Evolutionary conservation across 2,113 vertebrate species (phyloP).

Genomic region (Tragulus kanchil): DNA sequence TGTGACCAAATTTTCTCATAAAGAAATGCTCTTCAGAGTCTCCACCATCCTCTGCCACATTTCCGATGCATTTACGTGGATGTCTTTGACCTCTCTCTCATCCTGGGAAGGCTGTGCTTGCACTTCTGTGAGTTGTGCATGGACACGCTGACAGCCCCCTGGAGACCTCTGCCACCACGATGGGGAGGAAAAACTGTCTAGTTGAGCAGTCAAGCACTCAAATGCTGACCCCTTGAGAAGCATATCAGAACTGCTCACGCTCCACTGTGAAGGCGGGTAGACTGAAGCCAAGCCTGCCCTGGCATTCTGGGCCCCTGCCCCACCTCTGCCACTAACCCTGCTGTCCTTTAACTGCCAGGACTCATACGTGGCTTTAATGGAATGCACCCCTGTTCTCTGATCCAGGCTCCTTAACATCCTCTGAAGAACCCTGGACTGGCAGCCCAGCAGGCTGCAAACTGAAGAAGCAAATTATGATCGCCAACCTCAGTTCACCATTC

Average conservation of each 20-base stretch:
- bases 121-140: neutral
- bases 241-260: neutral
- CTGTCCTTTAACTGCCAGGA: neutral
- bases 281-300: neutral
- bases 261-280: neutral
- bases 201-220: neutral
- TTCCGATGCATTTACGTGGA: neutral
- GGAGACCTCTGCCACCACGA: neutral
- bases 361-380: fast-evolving
- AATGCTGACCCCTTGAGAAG: neutral
- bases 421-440: neutral
- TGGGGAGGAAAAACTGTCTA: neutral
- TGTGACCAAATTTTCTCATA: neutral
- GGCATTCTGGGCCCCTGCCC: too few relatives aligned
- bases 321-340: neutral
- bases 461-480: neutral
- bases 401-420: neutral
- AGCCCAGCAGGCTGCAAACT: neutral
- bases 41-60: neutral
- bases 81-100: neutral
- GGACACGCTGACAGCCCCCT: neutral
- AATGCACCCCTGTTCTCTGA: neutral
- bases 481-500: neutral
- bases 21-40: neutral
- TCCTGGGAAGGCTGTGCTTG: neutral